Conservation (phyloP, 2,113 vertebrate species). For the Puntigrus tetrazona region DNA sequence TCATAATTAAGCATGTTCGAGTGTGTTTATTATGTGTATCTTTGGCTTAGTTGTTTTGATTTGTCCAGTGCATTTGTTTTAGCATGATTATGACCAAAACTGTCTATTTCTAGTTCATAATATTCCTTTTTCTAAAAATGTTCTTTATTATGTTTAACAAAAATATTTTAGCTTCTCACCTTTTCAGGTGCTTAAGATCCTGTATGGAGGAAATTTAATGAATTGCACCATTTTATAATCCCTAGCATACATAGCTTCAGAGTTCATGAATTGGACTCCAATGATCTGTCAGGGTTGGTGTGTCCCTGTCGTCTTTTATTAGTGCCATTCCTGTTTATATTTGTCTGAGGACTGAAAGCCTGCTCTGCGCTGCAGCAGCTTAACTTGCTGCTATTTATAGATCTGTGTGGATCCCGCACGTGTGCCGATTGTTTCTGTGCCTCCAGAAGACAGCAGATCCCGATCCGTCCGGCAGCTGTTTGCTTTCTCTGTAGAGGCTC, state of each 20-base stretch:
- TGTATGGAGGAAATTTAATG: not conserved
- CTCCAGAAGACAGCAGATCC: conserved; percentile 38
- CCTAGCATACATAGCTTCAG: not conserved
- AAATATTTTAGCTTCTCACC: not conserved
- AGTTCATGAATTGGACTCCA: not conserved
- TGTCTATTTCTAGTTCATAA: too few relatives aligned
- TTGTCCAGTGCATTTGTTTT: not conserved
- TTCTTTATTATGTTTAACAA: not conserved
- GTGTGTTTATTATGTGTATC: not conserved
- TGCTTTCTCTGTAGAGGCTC: not conserved
- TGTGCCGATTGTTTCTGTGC: conserved; percentile 59
- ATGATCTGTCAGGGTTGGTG: not conserved
- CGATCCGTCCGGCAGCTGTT: conserved; percentile 4
- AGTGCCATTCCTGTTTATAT: not conserved
- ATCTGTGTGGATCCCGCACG: conserved; percentile 58
- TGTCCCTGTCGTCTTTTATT: not conserved
- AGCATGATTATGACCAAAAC: not conserved
- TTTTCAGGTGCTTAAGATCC: not conserved
- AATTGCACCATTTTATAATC: not conserved
- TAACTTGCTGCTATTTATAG: conserved; percentile 73
- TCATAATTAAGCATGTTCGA: not conserved
- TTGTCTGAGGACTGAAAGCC: not conserved
- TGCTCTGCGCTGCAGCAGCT: conserved; percentile 71
- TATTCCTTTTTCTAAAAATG: not conserved
- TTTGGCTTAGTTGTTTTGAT: not conserved